phyloP scores from a whole-genome alignment of 2,113 vertebrate genomes.

The Podiceps cristatus region DNA sequence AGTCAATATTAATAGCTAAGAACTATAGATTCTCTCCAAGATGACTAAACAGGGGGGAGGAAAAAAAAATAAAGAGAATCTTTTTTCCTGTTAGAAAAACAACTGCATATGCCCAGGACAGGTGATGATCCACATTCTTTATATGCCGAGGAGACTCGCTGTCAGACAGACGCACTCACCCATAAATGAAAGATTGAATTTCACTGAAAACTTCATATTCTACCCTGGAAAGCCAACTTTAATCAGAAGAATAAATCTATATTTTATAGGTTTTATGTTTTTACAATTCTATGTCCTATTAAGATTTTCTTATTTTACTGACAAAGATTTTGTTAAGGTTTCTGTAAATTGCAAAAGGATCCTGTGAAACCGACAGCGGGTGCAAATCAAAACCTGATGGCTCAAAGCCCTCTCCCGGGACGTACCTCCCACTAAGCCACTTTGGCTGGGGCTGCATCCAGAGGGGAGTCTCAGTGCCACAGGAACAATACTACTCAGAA shows the following conservation, averaged over 20 bases:
- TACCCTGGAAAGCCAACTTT: not conserved
- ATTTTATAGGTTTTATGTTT: not conserved
- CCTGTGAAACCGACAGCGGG: not conserved
- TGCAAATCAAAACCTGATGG: not conserved
- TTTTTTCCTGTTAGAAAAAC: not conserved
- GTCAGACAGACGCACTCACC: not conserved
- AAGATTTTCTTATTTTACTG: not conserved
- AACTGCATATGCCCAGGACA: not conserved
- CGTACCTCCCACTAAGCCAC: not conserved
- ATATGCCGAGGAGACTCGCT: not conserved
- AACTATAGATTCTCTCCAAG: not conserved
- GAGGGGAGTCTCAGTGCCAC: not conserved
- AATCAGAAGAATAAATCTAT: not conserved
- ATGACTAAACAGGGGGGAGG: not conserved
- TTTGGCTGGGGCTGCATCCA: not conserved
- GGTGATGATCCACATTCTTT: not conserved
- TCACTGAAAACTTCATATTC: not conserved
- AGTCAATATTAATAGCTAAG: not conserved
- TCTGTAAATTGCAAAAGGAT: not conserved
- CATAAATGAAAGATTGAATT: accelerated
- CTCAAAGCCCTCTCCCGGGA: not conserved
- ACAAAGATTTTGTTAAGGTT: not conserved
- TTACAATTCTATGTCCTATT: not conserved
- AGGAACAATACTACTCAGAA: not conserved
- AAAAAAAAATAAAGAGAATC: accelerated